Base-by-base conservation (phyloP, 2,113 vertebrate genomes). In the Mesitornis unicolor region DNA sequence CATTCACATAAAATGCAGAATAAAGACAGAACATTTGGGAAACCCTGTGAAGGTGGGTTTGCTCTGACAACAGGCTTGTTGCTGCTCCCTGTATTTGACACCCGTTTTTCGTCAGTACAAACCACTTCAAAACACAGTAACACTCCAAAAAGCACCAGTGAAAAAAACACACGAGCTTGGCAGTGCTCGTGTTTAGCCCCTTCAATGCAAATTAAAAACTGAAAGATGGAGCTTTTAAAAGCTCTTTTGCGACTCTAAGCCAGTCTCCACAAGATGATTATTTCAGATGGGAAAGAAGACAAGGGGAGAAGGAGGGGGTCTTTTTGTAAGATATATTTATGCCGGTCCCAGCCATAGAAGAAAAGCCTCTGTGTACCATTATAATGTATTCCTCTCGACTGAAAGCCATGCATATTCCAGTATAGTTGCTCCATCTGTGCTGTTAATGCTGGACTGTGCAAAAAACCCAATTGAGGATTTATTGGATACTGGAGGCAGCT, bases 371-470 rank as follows among this genome's bases (percentile, higher is more conserved):
- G 36, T 71, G 48, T 29, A 51, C 77, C 47, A 5, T 47, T 60
- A 38, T 71, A 89, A 92, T 92, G 82, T 91, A 95, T 94, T 94
- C 57, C n/a, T 86, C 68, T 82, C 13, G 1, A 60, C 81, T 87
- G 48, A 89, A 91, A 87, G 59, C 78, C 57, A 64, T 57, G 57
- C 84, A 65, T 95, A 91, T 89, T 91, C 61, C 91, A 69, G 17
- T 42, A 42, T 2, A 36, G 67, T 40, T 87, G 53, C 57, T 94
- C 95, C 82, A 87, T 91, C 94, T 94, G 92, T 93, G 78, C 94
- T 91, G 92, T 64, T 83, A 90, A 88, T 65, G 61, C 61, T 60
- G 87, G 74, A 76, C 84, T 53, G 38, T 64, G 53, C 26, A 87
- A 68, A 91, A 70, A 84, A 59, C 1, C n/a, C n/a, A 0, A 1